Evolutionary conservation across 1,140 invertebrate species (phyloP).

Genomic region (Eulimnadia texana): DNA sequence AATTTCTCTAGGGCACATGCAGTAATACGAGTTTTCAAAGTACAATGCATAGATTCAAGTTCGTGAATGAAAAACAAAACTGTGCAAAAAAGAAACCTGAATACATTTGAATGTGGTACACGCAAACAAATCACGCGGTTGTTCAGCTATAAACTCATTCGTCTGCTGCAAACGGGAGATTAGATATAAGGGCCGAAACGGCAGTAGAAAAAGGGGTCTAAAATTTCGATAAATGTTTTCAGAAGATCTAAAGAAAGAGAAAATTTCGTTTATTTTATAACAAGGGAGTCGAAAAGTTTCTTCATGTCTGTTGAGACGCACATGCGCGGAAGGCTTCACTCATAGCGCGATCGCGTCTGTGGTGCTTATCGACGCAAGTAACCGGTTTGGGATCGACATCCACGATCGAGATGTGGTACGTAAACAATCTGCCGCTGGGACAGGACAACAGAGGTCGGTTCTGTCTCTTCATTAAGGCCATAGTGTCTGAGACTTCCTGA

Average conservation of each 20-base stretch:
- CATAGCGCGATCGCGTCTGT: conserved; percentile 30
- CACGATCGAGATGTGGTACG: conserved; percentile 32
- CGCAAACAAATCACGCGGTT: no score
- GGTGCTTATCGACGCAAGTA: conserved; percentile 36
- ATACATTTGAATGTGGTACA: no score
- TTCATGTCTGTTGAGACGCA: neutral
- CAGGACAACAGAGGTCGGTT: conserved; percentile 22
- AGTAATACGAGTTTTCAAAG: no score
- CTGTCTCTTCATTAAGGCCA: conserved; percentile 11
- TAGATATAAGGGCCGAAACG: neutral
- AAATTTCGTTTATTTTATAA: neutral
- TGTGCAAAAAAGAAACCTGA: no score
- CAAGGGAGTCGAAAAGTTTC: neutral
- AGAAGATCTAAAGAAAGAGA: neutral
- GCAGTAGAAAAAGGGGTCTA: no score
- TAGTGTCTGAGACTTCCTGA: conserved; percentile 18
- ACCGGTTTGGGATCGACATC: conserved; percentile 40
- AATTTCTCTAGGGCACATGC: no score
- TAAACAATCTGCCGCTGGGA: conserved; percentile 26
- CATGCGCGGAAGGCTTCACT: conserved; percentile 23
- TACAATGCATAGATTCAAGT: no score
- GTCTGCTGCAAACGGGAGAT: no score
- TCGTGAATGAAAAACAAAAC: no score
- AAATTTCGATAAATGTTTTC: neutral
- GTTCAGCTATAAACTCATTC: no score